A percentile compares a stretch with the other conserved stretches of the same genome.
Evolutionary conservation across 2,113 vertebrate genomes (phyloP).

Genomic region (Eulemur rufifrons): DNA sequence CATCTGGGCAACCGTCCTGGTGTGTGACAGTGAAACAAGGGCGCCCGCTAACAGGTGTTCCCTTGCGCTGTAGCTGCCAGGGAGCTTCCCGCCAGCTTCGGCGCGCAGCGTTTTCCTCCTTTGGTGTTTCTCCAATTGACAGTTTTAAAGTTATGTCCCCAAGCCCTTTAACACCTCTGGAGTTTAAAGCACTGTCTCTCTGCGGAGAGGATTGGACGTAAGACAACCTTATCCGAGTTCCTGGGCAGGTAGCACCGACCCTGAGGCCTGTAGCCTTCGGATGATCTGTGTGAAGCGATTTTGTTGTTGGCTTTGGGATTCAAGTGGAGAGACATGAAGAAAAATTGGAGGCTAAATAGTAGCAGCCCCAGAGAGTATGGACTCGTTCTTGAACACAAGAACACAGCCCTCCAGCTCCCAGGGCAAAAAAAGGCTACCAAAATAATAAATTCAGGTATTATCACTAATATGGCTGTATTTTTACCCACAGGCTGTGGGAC

Average conservation of each 20-base stretch:
- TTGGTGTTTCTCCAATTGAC: background rate
- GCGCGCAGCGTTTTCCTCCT: background rate
- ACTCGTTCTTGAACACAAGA: background rate
- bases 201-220: background rate
- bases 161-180: background rate
- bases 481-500: background rate
- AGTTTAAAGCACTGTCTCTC: background rate
- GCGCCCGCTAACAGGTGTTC: slow-evolving; percentile 23
- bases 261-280: background rate
- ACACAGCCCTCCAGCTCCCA: background rate
- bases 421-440: background rate
- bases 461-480: background rate
- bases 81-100: background rate
- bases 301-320: background rate
- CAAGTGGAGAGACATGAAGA: background rate
- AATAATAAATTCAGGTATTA: background rate
- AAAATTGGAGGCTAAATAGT: background rate
- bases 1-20: background rate
- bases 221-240: background rate
- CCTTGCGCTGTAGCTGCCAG: background rate
- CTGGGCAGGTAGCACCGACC: background rate
- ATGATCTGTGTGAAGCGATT: background rate
- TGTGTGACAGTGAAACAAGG: background rate
- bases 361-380: background rate
- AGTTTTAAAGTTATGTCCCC: background rate